Conservation (phyloP, 2,113 vertebrate species). For the Petroica traversi region DNA sequence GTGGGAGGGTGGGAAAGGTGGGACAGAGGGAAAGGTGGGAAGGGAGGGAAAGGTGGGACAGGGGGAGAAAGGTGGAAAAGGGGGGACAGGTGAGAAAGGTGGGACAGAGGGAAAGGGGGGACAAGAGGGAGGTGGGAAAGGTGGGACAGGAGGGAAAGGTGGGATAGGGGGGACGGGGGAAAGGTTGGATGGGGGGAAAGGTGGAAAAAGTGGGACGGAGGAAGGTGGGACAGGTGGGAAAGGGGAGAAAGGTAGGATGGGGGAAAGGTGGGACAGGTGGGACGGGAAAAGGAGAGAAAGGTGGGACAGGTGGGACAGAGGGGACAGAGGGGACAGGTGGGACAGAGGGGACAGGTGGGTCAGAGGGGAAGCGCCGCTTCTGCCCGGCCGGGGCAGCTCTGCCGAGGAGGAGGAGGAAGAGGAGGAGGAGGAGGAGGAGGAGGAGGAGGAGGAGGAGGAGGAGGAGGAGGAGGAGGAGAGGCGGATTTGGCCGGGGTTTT, state of each 20-base stretch:
- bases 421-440: background rate
- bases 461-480: background rate
- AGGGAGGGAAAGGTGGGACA: background rate
- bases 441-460: background rate
- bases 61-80: no score
- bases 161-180: background rate
- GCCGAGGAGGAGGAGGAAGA: background rate
- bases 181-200: no score
- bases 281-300: background rate
- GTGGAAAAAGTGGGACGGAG: no score
- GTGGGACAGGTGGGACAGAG: no score
- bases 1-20: background rate
- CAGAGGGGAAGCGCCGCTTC: background rate
- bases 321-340: background rate
- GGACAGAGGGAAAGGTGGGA: background rate
- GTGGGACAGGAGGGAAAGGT: background rate
- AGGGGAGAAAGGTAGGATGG: background rate
- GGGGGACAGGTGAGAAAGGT: no score
- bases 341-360: background rate
- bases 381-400: background rate
- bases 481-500: background rate
- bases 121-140: no score
- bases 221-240: no score
- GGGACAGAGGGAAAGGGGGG: no score
- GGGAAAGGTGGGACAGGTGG: no score